Conservation (phyloP, 2,113 vertebrate genomes). For the Eira barbara region DNA sequence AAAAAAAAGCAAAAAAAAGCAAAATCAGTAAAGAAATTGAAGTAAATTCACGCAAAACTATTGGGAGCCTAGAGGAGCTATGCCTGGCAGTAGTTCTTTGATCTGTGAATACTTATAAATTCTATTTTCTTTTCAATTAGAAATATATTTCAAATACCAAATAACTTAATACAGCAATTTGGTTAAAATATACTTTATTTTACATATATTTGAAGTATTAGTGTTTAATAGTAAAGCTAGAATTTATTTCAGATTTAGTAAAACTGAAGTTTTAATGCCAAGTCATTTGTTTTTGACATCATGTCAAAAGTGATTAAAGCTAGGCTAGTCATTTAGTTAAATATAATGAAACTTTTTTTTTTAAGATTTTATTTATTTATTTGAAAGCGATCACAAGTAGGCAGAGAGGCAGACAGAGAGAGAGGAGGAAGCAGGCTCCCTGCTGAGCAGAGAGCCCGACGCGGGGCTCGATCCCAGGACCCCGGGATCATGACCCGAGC, state of each 20-base stretch:
- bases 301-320: conserved; percentile 8
- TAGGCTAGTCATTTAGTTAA: conserved; percentile 9
- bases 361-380: too few relatives aligned
- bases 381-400: too few relatives aligned
- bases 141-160: neutral
- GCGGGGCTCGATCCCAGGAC: too few relatives aligned
- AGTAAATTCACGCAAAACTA: conserved; percentile 25
- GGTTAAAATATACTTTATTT: conserved; percentile 29
- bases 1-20: neutral
- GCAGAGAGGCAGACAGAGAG: too few relatives aligned
- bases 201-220: conserved; percentile 13
- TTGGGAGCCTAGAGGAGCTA: neutral
- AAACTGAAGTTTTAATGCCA: conserved; percentile 26
- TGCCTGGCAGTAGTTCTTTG: neutral
- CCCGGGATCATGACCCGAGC: too few relatives aligned
- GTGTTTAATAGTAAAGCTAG: neutral
- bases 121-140: conserved; percentile 12
- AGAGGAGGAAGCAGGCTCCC: too few relatives aligned
- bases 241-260: neutral
- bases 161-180: conserved; percentile 24
- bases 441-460: too few relatives aligned
- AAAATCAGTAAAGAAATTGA: neutral
- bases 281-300: neutral
- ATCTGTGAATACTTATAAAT: neutral
- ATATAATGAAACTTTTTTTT: conserved; percentile 1